Base-by-base conservation (phyloP, 2,113 vertebrate species). In the Petroica traversi region DNA sequence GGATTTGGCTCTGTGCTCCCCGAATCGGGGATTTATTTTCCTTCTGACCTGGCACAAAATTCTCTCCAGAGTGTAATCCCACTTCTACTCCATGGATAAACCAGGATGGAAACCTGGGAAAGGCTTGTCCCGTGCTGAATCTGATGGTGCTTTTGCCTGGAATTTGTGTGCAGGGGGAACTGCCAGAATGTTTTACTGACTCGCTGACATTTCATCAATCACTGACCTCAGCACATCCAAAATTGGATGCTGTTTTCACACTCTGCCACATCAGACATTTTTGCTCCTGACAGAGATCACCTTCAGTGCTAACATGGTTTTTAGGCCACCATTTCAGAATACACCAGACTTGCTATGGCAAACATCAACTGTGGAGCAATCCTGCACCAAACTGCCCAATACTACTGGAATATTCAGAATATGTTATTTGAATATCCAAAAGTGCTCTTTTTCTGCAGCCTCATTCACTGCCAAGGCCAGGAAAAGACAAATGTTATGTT, bases 21-120 rank as follows among this genome's bases (percentile, higher is more conserved):
- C 51, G 22, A 0, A 3, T 6, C 46, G 4, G 36, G 23, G 59
- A 31, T n/a, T 20, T 54, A 31, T 57, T n/a, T 24, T 51, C 5
- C 5, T 55, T 14, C 19, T 0, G 3, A 23, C 22, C 45, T 4
- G 23, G 5, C 54, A 10, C 10, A 12, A 38, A 38, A 22, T 9
- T 63, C n/a, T 46, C 43, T 46, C 55, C 66, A 52, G 40, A 19
- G 17, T 40, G 55, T 24, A 78, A 12, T 18, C 25, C 48, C 66
- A 22, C 24, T 18, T 14, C 34, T 59, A 0, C 3, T 22, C 54
- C 33, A 4, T 0, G 14, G 67, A 36, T 5, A 46, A 85, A 4
- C 41, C 5, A 3, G 40, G 6, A 20, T 4, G 1, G 11, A 28
- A 74, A 62, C 22, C 31, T 5, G 10, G 48, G 31, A 22, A 3